These are phyloP conservation scores for Vireo griseus DNA, from an alignment of 2,797 vertebrate genomes.

Conservation along the genomic window DNA sequence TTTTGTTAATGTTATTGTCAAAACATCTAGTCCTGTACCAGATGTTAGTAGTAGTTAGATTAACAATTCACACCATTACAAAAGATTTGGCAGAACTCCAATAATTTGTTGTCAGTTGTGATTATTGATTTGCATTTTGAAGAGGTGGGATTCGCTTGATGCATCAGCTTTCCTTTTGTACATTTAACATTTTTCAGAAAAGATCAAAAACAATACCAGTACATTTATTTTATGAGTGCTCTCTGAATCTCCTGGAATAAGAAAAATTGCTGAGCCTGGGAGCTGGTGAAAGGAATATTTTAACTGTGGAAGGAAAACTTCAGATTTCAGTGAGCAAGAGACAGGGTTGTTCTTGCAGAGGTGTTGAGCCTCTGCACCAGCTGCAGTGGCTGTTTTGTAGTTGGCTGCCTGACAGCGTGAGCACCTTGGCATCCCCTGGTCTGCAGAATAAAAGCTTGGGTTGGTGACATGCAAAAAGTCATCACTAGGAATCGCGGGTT, in stretches of 20 bases:
- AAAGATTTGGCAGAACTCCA: neutral
- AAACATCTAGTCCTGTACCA: neutral
- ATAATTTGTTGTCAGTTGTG: neutral
- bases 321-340: neutral
- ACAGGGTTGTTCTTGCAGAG: neutral
- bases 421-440: neutral
- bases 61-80: neutral
- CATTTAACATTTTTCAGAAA: neutral
- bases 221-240: neutral
- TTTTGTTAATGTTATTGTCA: slow-evolving; percentile 5
- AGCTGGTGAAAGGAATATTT: neutral
- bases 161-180: neutral
- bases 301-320: neutral
- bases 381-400: neutral
- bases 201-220: neutral
- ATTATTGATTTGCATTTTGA: slow-evolving; percentile 35
- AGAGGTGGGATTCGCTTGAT: neutral
- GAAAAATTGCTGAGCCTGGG: neutral
- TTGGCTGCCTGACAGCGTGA: neutral
- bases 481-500: neutral
- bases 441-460: neutral
- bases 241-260: neutral
- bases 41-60: neutral
- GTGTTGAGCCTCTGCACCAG: neutral
- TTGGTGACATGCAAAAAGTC: neutral